A percentile compares a stretch with the other conserved stretches of the same genome.
phyloP scores from a whole-genome alignment of 2,797 vertebrate species.

The Nannoperca obscura region DNA sequence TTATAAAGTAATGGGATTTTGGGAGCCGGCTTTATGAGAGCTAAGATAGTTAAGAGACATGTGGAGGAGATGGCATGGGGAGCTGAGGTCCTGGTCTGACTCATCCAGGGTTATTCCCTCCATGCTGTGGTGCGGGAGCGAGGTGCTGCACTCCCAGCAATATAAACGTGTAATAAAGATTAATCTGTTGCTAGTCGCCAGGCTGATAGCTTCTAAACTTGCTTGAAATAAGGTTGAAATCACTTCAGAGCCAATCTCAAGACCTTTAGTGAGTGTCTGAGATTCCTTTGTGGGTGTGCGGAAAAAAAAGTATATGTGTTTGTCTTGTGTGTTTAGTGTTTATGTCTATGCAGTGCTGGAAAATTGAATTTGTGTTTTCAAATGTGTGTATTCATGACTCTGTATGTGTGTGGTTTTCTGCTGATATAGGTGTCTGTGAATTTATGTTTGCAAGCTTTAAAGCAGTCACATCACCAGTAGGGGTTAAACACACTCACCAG shows the following conservation, averaged over 20 bases:
- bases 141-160: conserved; percentile 83
- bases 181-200: conserved; percentile 88
- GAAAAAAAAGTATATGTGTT: conserved; percentile 70
- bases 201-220: conserved; percentile 88
- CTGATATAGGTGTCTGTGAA: conserved; percentile 20
- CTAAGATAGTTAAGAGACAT: conserved; percentile 90
- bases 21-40: conserved; percentile 89
- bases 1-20: conserved; percentile 91
- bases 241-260: conserved; percentile 86
- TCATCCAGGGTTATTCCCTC: conserved; percentile 85
- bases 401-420: conserved; percentile 34
- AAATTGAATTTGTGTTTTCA: conserved; percentile 69
- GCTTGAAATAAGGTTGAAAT: conserved; percentile 89
- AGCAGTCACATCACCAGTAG: conserved; percentile 30
- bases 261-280: conserved; percentile 76
- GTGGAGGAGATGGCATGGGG: conserved; percentile 82
- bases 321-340: conserved; percentile 60
- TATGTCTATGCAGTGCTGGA: conserved; percentile 47
- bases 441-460: conserved; percentile 32
- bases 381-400: conserved; percentile 40
- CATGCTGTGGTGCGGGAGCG: conserved; percentile 75
- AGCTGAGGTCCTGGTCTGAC: conserved; percentile 84
- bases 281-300: conserved; percentile 76
- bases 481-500: conserved; percentile 91
- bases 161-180: conserved; percentile 91